phyloP scores from a whole-genome alignment of 2,888 invertebrate genomes.

The Drosophila merina region DNA sequence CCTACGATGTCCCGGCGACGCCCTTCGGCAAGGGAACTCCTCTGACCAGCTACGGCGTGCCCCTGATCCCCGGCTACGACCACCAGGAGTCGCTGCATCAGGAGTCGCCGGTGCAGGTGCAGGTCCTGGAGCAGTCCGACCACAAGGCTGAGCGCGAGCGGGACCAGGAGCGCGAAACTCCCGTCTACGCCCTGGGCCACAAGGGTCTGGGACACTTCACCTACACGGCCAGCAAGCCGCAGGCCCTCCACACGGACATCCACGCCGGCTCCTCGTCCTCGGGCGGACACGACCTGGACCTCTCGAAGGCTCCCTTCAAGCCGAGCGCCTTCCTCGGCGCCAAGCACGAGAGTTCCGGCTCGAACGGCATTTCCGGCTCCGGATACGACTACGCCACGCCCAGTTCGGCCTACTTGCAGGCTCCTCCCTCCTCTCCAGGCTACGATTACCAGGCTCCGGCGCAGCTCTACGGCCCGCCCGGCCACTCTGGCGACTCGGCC shows the following conservation, averaged over 20 bases:
- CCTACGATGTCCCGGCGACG: slow-evolving; percentile 51
- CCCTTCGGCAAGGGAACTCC: slow-evolving; percentile 50
- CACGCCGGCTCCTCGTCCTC: slow-evolving; percentile 15
- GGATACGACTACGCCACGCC: slow-evolving; percentile 56
- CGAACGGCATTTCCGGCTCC: slow-evolving; percentile 10
- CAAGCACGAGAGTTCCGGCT: slow-evolving; percentile 68
- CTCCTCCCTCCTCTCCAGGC: slow-evolving; percentile 55
- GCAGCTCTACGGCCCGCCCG: slow-evolving; percentile 63
- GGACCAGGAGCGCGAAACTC: slow-evolving; percentile 56
- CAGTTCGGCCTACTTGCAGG: slow-evolving; percentile 59
- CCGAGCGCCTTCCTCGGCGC: slow-evolving; percentile 82
- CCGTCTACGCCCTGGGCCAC: slow-evolving; percentile 81
- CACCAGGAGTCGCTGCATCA: slow-evolving; percentile 32
- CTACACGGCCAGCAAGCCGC: slow-evolving; percentile 79
- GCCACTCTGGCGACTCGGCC: slow-evolving; percentile 59
- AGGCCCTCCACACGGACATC: slow-evolving; percentile 75
- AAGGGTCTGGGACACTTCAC: slow-evolving; percentile 82
- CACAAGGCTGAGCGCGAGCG: slow-evolving; percentile 11
- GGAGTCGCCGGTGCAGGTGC: slow-evolving; percentile 30
- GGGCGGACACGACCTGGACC: slow-evolving; percentile 28
- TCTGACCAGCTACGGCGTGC: slow-evolving; percentile 63
- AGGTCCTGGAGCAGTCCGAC: slow-evolving; percentile 39
- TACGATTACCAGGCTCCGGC: slow-evolving; percentile 67
- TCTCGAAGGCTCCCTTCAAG: slow-evolving; percentile 79
- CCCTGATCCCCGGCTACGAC: slow-evolving; percentile 57